Evolutionary conservation across 2,888 invertebrate species (phyloP).

Genomic region (Andrena chrysosceles): DNA sequence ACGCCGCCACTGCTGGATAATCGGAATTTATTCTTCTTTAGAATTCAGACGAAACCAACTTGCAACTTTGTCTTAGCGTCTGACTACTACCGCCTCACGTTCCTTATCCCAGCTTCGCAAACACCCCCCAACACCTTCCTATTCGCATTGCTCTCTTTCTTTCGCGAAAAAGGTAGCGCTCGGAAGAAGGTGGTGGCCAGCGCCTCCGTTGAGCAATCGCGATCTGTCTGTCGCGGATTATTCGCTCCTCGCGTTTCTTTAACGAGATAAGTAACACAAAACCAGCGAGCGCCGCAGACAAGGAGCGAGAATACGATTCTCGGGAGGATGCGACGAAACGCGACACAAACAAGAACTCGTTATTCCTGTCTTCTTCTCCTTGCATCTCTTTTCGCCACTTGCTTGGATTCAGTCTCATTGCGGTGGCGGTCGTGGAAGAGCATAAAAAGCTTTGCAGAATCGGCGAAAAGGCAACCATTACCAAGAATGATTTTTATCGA

Average conservation of each 20-base stretch:
- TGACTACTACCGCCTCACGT: constrained; percentile 22
- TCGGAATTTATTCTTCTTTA: constrained; percentile 76
- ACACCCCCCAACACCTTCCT: neutral
- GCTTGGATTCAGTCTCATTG: no score
- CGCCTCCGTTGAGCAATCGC: constrained; percentile 31
- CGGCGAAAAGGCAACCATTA: no score
- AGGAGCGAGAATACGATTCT: constrained; percentile 19
- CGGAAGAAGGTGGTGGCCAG: constrained; percentile 23
- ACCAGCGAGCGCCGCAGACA: constrained; percentile 26
- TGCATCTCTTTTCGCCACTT: neutral
- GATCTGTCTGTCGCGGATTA: constrained; percentile 67
- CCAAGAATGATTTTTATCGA: neutral
- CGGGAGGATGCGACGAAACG: neutral
- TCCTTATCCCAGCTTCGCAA: constrained; percentile 41
- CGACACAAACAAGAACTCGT: constrained; percentile 19
- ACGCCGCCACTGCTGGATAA: constrained; percentile 69
- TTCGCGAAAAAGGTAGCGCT: constrained; percentile 46
- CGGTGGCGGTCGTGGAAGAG: neutral
- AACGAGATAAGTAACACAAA: constrained; percentile 62
- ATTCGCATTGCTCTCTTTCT: constrained; percentile 16
- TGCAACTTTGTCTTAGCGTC: constrained; percentile 45
- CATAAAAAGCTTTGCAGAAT: neutral
- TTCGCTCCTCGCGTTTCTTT: constrained; percentile 61
- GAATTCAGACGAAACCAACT: constrained; percentile 65
- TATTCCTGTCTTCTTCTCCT: neutral